A percentile compares a stretch with the other conserved stretches of the same genome.
Conservation (phyloP, 2,797 vertebrate genomes). For the Distichodus sexfasciatus region DNA sequence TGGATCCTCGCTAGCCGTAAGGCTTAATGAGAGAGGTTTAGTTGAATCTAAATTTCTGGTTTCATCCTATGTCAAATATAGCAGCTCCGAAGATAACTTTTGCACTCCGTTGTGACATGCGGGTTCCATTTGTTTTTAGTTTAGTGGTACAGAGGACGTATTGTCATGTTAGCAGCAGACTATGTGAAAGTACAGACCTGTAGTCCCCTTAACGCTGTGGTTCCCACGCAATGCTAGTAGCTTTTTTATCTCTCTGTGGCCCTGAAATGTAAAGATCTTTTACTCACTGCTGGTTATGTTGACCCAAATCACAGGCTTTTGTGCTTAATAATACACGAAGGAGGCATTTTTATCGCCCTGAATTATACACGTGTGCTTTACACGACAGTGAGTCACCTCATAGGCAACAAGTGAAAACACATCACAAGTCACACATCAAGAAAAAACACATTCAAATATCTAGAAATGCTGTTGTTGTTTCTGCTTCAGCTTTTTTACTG, state of each 20-base stretch:
- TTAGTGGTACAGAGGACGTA: background rate
- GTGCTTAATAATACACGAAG: constrained; percentile 65
- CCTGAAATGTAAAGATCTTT: constrained; percentile 3
- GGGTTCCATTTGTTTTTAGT: background rate
- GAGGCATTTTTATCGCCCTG: constrained; percentile 52
- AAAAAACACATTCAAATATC: constrained; percentile 59
- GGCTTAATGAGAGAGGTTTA: constrained; percentile 6
- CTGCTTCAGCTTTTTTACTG: constrained; percentile 36
- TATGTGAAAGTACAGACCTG: background rate
- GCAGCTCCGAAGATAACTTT: background rate
- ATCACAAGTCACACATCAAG: too few relatives aligned
- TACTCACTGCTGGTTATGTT: constrained; percentile 31
- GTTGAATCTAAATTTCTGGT: background rate
- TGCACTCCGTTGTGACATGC: background rate
- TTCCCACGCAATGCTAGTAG: constrained; percentile 14
- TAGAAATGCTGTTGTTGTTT: constrained; percentile 48
- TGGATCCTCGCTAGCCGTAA: too few relatives aligned
- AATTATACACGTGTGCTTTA: constrained; percentile 64
- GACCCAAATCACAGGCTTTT: constrained; percentile 60
- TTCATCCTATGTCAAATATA: constrained; percentile 1
- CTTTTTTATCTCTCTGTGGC: background rate
- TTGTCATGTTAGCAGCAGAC: background rate
- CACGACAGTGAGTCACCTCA: constrained; percentile 59
- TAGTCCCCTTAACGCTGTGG: background rate
- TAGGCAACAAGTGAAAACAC: too few relatives aligned